These are phyloP conservation scores for Synodontis membranacea DNA, from an alignment of 2,113 vertebrate species.

Conservation along the genomic window DNA sequence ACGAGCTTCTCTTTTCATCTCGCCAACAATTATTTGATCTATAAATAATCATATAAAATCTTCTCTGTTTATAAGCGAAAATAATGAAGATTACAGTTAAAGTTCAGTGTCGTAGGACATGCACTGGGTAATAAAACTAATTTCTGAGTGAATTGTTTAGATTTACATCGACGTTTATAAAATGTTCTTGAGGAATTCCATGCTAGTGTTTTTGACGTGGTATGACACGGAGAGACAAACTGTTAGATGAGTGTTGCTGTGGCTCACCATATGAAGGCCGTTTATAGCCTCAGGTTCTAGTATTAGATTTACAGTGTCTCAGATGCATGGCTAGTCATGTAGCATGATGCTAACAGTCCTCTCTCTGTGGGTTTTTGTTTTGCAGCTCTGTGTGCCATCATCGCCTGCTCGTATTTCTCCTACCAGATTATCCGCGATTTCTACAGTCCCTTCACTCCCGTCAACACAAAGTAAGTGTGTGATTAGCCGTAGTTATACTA, in stretches of 20 bases:
- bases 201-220: not conserved
- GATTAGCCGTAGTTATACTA: no score
- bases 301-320: not conserved
- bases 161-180: not conserved
- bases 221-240: no score
- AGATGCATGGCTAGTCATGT: not conserved
- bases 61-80: not conserved
- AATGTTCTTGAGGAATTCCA: not conserved
- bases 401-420: slow-evolving; percentile 83
- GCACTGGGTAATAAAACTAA: not conserved
- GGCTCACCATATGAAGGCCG: not conserved
- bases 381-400: slow-evolving; percentile 75
- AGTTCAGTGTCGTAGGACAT: not conserved
- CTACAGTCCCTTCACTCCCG: slow-evolving; percentile 75
- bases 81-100: not conserved
- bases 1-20: not conserved
- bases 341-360: not conserved
- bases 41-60: not conserved
- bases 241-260: no score
- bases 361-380: not conserved
- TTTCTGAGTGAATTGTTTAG: not conserved
- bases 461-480: slow-evolving; percentile 80
- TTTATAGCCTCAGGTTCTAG: not conserved
- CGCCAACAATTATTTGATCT: not conserved
- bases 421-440: slow-evolving; percentile 82